A percentile compares a stretch with the other conserved stretches of the same genome.
Evolutionary conservation across 1,140 invertebrate genomes (phyloP).

Genomic region (Chionoecetes opilio): DNA sequence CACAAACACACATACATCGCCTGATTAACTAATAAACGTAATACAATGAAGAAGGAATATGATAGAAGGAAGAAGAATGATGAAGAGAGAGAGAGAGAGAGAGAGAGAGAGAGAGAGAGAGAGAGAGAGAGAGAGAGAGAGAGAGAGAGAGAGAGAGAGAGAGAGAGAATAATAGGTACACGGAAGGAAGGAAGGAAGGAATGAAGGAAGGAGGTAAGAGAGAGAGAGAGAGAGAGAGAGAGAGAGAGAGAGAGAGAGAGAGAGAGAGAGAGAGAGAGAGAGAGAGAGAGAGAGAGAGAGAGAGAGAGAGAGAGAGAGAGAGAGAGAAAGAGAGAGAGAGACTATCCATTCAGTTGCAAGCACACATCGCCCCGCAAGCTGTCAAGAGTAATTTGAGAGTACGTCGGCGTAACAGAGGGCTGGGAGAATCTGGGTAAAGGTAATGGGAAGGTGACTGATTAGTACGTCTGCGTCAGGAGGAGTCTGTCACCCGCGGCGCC

Average conservation of each 20-base stretch:
- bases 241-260: not conserved
- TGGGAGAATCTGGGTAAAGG: not conserved
- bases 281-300: not conserved
- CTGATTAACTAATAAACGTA: too few relatives aligned
- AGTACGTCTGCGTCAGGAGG: not conserved
- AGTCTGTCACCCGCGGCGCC: not conserved
- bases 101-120: slow-evolving; percentile 32
- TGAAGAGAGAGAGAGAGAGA: too few relatives aligned
- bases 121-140: slow-evolving; percentile 36
- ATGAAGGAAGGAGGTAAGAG: too few relatives aligned
- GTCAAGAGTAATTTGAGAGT: not conserved
- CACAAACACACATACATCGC: not conserved
- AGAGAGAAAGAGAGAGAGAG: not conserved
- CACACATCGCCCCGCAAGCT: not conserved
- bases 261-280: not conserved
- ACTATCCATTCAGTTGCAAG: not conserved
- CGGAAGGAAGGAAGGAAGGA: not conserved
- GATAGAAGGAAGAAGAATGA: slow-evolving; percentile 11
- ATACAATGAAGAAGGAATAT: not conserved
- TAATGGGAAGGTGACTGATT: not conserved
- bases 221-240: not conserved
- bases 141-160: slow-evolving; percentile 1
- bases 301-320: slow-evolving; percentile 25
- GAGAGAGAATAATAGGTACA: too few relatives aligned
- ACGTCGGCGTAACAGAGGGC: not conserved